Conservation (phyloP, 2,888 invertebrate species). For the Ectropis crepuscularia region DNA sequence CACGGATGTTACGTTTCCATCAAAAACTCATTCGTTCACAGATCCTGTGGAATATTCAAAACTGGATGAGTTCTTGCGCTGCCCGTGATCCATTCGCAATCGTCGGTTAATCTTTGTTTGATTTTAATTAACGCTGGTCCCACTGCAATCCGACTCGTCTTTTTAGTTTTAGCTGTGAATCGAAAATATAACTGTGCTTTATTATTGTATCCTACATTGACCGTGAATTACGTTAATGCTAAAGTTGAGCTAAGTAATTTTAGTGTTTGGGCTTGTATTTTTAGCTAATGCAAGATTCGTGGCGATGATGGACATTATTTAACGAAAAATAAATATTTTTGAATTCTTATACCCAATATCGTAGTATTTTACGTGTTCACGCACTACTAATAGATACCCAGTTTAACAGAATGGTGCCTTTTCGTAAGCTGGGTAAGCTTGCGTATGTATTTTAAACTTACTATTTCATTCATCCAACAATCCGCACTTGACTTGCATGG, state of each 20-base stretch:
- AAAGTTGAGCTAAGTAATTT: constrained; percentile 1
- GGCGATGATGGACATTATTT: not conserved
- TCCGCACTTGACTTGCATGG: too few species aligned
- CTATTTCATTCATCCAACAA: too few species aligned
- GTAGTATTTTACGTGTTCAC: too few species aligned
- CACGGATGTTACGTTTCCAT: constrained; percentile 21
- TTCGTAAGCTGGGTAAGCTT: too few species aligned
- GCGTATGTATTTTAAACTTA: too few species aligned
- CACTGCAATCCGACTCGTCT: constrained; percentile 36
- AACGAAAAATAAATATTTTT: too few species aligned
- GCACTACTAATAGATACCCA: too few species aligned
- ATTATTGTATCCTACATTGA: constrained; percentile 14
- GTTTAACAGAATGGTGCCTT: too few species aligned
- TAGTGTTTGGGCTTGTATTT: not conserved
- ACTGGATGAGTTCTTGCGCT: constrained; percentile 56
- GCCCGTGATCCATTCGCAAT: constrained; percentile 63
- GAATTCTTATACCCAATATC: too few species aligned
- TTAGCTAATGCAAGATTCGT: constrained; percentile 3
- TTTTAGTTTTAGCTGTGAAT: constrained; percentile 27
- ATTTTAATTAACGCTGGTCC: constrained; percentile 72
- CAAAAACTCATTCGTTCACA: constrained; percentile 26
- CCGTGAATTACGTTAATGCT: constrained; percentile 7
- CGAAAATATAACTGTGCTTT: constrained; percentile 16
- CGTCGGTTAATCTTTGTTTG: constrained; percentile 76
- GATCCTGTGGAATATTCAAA: constrained; percentile 48